Base-by-base conservation (phyloP, 2,113 vertebrate species). In the Orthonyx spaldingii region DNA sequence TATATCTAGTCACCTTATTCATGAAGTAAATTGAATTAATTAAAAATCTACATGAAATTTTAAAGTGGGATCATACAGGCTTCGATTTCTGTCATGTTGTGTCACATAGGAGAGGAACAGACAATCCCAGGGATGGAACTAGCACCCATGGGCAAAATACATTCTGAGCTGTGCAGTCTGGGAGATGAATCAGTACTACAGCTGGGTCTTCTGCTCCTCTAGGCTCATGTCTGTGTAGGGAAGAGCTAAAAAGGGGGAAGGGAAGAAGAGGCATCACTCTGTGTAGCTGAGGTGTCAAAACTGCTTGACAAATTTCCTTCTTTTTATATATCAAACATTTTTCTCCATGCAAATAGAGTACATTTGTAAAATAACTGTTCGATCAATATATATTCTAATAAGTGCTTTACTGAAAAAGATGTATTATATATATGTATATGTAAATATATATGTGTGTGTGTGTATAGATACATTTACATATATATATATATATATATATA, bases 1-100 rank as follows among this genome's bases (percentile, higher is more conserved):
- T 82, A 32, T 77, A 55, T 42, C 37, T 80, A 85, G 83, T 66
- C 79, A 41, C 10, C 20, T 23, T 94, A 55, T 71, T 96, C 35
- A 87, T 53, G 26, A 86, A 75, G 32, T 53, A 92, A 90, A 55
- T 37, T 50, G 37, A 84, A 50, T 87, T 78, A 59, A 49, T 68
- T 35, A 63, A 86, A 56, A 42, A 80, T 33, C 52, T 74, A 46
- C 21, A 35, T 23, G 23, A 84, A 76, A 78, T 80, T 89, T 87
- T 79, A 50, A 76, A 79, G 30, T 33, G 26, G 5, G n/a, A 24
- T 80, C 69, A 90, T 69, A 37, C 12, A 57, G 9, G 16, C 41
- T 85, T 76, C 1, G 0, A 27, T 65, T 83, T 88, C 44, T 72
- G 37, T 69, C 37, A 12, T 35, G 41, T 23, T 87, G 17, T 44